Percentiles rank a stretch among this genome's conserved stretches.
These are phyloP conservation scores for Phyllotis vaccarum DNA, from an alignment of 2,797 vertebrate genomes.

Conservation along the genomic window DNA sequence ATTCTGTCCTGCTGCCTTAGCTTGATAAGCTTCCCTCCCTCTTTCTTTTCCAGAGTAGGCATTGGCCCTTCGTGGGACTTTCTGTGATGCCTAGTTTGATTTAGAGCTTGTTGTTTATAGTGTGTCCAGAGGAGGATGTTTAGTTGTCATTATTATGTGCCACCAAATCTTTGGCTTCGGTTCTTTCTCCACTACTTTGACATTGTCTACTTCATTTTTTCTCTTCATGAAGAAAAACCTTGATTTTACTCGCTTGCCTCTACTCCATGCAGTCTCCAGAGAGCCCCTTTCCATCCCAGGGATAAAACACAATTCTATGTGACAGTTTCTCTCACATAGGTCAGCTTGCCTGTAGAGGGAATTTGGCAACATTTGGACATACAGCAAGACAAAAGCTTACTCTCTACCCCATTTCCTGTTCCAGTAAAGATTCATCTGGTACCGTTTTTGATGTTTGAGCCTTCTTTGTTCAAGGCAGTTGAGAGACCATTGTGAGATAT, in stretches of 20 bases:
- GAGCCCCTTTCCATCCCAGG: background rate
- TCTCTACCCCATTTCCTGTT: rapidly evolving
- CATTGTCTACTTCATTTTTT: background rate
- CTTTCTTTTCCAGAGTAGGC: background rate
- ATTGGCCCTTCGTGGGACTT: background rate
- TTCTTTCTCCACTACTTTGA: background rate
- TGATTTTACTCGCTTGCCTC: background rate
- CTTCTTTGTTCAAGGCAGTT: background rate
- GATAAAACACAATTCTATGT: background rate
- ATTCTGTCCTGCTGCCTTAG: background rate
- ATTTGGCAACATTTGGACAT: background rate
- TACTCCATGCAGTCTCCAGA: background rate
- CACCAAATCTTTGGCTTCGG: background rate
- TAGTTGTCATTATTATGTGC: background rate
- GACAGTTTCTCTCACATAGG: background rate
- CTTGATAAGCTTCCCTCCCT: background rate
- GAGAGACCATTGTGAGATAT: too few species aligned
- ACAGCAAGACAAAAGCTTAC: background rate
- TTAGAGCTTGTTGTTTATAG: background rate
- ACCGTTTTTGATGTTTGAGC: background rate
- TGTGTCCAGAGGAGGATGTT: background rate
- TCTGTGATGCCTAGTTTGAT: background rate
- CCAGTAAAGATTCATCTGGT: background rate
- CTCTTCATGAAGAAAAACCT: background rate
- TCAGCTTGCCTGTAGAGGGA: background rate